Evolutionary conservation across 2,113 vertebrate genomes (phyloP), one percentile per base, ranked within the genome.

Genomic region (Coryphaenoides rupestris): DNA sequence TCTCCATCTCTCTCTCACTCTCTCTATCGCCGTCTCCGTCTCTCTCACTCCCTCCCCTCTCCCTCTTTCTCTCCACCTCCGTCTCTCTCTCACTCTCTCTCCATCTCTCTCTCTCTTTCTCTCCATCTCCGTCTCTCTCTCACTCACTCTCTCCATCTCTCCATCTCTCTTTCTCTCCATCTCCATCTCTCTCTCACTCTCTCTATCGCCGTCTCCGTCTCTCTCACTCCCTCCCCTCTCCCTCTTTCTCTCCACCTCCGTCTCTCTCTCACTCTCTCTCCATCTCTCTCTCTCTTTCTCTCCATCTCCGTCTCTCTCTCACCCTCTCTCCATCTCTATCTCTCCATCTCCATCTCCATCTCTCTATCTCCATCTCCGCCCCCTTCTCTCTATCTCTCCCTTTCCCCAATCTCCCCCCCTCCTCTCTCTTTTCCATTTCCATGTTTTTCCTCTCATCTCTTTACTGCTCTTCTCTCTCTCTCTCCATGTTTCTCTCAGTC

Each of bases 221-320:
- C 65, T 68, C 67, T 33, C 58, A 75, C 62, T 26, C 68, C 63
- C 68, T 61, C 1, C n/a, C n/a, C n/a, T n/a, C n/a, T n/a, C n/a
- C n/a, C n/a, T n/a, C n/a, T n/a, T n/a, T n/a, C n/a, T n/a, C 33
- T 21, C 46, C 13, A 55, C 47, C 21, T 19, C 33, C 28, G 10
- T 33, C 28, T 33, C 33, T 40, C 7, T 40, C 33, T 40, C 13
- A 2, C 33, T 1, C 13, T 40, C 13, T 5, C 6, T 12, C 60
- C n/a, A n/a, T n/a, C n/a, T n/a, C n/a, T n/a, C n/a, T n/a, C n/a
- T n/a, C n/a, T n/a, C n/a, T n/a, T n/a, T n/a, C n/a, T n/a, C n/a
- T n/a, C 47, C 23, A 17, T 58, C 57, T n/a, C n/a, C n/a, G n/a
- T 10, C 19, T 22, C 19, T 40, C 26, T 47, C 47, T 50, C 58